A percentile compares a stretch with the other conserved stretches of the same genome.
These are phyloP conservation scores for Oostethus manadensis DNA, from an alignment of 2,113 vertebrate genomes.

Conservation along the genomic window DNA sequence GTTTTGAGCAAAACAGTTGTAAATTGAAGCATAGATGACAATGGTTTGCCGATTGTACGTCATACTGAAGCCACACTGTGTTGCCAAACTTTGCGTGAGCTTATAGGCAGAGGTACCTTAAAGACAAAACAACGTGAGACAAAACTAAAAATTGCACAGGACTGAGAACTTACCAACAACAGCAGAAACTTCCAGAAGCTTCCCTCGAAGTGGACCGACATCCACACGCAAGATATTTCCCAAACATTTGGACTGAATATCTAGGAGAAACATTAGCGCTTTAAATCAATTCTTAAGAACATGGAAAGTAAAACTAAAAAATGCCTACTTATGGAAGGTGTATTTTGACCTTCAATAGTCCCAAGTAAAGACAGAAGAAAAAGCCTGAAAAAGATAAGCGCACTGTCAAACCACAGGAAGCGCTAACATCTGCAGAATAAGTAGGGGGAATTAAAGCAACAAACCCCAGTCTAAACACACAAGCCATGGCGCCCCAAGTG, in stretches of 20 bases:
- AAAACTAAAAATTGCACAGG: neutral
- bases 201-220: slow-evolving; percentile 42
- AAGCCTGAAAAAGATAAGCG: slow-evolving; percentile 40
- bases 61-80: slow-evolving; percentile 66
- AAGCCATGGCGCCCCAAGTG: slow-evolving; percentile 36
- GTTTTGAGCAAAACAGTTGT: slow-evolving; percentile 64
- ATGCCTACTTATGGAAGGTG: slow-evolving; percentile 29
- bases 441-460: neutral
- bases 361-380: slow-evolving; percentile 28
- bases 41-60: slow-evolving; percentile 33
- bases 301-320: neutral
- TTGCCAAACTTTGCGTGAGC: slow-evolving; percentile 48
- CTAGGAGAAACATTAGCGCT: slow-evolving; percentile 15
- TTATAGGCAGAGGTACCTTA: slow-evolving; percentile 56
- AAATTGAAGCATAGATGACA: slow-evolving; percentile 60
- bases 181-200: slow-evolving; percentile 52
- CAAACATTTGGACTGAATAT: slow-evolving; percentile 50
- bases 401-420: neutral
- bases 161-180: slow-evolving; percentile 45
- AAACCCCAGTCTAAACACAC: slow-evolving; percentile 38
- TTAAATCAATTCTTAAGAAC: neutral
- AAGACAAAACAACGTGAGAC: neutral
- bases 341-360: slow-evolving; percentile 30
- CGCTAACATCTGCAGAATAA: neutral
- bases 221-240: slow-evolving; percentile 61